Percentiles rank a stretch among this genome's conserved stretches.
These are phyloP conservation scores for Pelecanus crispus DNA, from an alignment of 2,113 vertebrate genomes.

Conservation along the genomic window DNA sequence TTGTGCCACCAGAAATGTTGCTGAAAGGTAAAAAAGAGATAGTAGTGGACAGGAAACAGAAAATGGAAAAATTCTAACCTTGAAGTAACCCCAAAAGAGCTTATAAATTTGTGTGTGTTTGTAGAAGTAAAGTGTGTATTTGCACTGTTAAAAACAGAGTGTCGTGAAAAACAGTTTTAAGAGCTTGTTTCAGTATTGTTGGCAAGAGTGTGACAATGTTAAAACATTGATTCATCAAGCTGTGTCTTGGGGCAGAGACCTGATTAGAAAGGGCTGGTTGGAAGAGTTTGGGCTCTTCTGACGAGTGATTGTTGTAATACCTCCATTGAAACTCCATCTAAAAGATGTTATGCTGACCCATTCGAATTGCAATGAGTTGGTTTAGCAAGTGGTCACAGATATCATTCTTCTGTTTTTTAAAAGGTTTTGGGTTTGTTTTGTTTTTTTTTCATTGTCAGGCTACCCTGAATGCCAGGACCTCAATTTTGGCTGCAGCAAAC, in stretches of 20 bases:
- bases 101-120: background rate
- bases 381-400: background rate
- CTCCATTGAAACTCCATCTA: background rate
- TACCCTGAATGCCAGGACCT: slow-evolving; percentile 96
- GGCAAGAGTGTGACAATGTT: background rate
- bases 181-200: background rate
- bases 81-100: background rate
- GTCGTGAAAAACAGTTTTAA: background rate
- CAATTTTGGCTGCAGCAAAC: slow-evolving; percentile 97
- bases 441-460: slow-evolving; percentile 72
- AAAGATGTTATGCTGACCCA: background rate
- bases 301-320: background rate
- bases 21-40: background rate
- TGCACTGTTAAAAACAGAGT: background rate
- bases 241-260: background rate
- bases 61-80: background rate
- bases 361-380: background rate
- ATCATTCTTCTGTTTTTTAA: rapidly evolving
- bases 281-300: background rate
- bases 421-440: background rate
- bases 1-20: background rate
- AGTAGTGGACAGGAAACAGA: background rate
- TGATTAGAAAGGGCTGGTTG: background rate
- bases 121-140: background rate
- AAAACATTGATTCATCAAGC: background rate